Conservation (phyloP, 2,888 invertebrate species). For the Autographa gamma region DNA sequence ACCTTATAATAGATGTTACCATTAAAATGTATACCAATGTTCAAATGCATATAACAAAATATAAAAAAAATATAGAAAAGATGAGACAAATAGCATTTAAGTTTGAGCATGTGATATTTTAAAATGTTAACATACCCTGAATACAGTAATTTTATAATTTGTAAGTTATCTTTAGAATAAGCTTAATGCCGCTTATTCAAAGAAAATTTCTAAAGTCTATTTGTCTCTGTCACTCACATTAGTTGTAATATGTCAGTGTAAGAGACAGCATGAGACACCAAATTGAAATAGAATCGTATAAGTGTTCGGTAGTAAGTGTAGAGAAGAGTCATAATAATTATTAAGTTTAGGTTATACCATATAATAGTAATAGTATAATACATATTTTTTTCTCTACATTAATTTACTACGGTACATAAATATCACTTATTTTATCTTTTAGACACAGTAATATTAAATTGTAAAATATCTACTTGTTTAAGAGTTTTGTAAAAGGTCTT, state of each 20-base stretch:
- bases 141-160: no score
- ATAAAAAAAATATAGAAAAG: no score
- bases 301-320: background rate
- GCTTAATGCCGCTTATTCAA: no score
- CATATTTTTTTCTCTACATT: no score
- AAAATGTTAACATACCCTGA: no score
- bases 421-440: background rate
- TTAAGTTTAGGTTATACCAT: background rate
- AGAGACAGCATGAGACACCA: background rate
- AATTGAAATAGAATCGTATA: background rate
- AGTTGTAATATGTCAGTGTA: background rate
- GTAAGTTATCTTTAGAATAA: no score
- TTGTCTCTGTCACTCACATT: background rate
- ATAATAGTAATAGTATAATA: no score
- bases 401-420: background rate
- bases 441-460: background rate
- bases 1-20: background rate
- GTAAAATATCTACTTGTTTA: background rate
- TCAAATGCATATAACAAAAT: no score
- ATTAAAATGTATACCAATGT: background rate
- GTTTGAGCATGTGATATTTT: no score
- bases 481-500: conserved; percentile 1
- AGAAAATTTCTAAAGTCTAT: background rate
- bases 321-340: background rate
- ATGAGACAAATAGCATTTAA: no score